Conservation (phyloP, 1,140 invertebrate genomes). For the Diabrotica virgifera region DNA sequence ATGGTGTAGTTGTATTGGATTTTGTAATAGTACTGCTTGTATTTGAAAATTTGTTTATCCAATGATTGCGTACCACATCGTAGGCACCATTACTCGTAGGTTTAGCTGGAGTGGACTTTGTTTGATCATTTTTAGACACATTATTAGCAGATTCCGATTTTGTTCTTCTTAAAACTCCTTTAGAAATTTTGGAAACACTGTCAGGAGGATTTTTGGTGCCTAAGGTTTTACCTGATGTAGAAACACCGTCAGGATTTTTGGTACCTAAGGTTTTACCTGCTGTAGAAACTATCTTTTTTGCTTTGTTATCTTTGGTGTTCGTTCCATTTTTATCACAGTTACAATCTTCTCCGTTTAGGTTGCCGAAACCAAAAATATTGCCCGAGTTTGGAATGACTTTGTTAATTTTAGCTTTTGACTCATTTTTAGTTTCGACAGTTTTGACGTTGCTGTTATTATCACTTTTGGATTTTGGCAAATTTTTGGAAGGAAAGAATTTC, state of each 20-base stretch:
- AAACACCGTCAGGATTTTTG: too few relatives aligned
- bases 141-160: background rate
- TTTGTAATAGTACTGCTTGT: conserved; percentile 11
- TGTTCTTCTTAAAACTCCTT: too few relatives aligned
- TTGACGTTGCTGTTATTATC: conserved; percentile 30
- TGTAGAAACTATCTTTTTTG: too few relatives aligned
- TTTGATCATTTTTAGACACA: background rate
- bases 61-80: conserved; percentile 52
- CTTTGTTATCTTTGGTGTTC: too few relatives aligned
- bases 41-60: conserved; percentile 50
- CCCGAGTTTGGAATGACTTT: conserved; percentile 31
- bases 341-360: conserved; percentile 13
- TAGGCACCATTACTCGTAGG: conserved; percentile 34
- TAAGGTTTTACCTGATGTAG: too few relatives aligned
- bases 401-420: conserved; percentile 18
- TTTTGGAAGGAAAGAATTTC: conserved; percentile 30
- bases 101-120: background rate
- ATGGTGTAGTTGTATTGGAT: conserved; percentile 12
- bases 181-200: too few relatives aligned
- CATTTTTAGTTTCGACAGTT: conserved; percentile 28
- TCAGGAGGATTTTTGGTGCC: too few relatives aligned
- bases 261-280: too few relatives aligned
- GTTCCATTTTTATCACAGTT: too few relatives aligned
- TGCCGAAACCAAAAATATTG: conserved; percentile 37
- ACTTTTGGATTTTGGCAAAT: conserved; percentile 14